Conservation (phyloP, 2,113 vertebrate species). For the Gadus macrocephalus region DNA sequence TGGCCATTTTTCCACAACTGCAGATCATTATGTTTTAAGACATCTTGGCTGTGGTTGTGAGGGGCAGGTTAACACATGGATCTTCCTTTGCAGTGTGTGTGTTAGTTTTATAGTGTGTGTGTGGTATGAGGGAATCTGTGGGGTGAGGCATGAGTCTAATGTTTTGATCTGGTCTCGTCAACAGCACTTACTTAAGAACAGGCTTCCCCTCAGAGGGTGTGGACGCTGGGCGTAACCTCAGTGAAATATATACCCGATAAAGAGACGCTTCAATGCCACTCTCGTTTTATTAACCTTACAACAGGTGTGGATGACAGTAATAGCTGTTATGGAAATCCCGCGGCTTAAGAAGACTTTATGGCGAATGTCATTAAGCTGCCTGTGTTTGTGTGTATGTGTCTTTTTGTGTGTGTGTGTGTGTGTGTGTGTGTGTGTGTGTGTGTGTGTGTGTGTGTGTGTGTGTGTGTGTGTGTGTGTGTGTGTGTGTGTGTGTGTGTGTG, state of each 20-base stretch:
- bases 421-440: too few relatives aligned
- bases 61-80: conserved; percentile 40
- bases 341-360: too few relatives aligned
- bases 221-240: background rate
- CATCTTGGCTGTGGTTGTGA: conserved; percentile 30
- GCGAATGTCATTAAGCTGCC: background rate
- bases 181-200: conserved; percentile 32
- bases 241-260: background rate
- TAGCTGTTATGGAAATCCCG: too few relatives aligned
- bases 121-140: conserved; percentile 13
- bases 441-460: background rate
- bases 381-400: background rate
- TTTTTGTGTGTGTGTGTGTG: too few relatives aligned
- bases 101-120: conserved; percentile 30
- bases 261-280: background rate
- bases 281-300: conserved; percentile 1
- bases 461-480: too few relatives aligned
- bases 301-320: background rate
- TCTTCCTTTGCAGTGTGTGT: conserved; percentile 23
- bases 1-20: conserved; percentile 8
- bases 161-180: conserved; percentile 8
- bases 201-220: conserved; percentile 9
- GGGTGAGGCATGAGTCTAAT: conserved; percentile 25
- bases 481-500: too few relatives aligned
- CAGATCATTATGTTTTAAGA: conserved; percentile 25